Percentiles rank a stretch among this genome's conserved stretches.
phyloP scores from a whole-genome alignment of 92 coral and sea anemone genomes.

The Metridium senile region DNA sequence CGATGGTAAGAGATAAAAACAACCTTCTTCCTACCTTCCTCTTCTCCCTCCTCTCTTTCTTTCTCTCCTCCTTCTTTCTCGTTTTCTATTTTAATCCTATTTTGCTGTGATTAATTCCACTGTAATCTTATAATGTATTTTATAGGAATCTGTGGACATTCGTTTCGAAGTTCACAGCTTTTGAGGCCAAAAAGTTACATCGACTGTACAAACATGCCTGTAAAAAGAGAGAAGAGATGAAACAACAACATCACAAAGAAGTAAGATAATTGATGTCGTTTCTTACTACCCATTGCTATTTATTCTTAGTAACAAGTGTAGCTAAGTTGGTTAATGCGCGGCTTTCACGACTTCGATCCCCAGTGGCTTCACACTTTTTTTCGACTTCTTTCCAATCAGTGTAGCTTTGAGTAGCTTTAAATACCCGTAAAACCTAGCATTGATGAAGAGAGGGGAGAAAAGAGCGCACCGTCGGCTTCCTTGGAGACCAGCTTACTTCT shows the following conservation, averaged over 20 bases:
- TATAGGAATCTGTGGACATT: constrained; percentile 93
- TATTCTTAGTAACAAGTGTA: too few relatives aligned
- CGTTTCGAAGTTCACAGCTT: constrained; percentile 94
- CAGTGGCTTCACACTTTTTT: too few relatives aligned
- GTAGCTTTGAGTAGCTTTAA: too few relatives aligned
- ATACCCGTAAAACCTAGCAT: too few relatives aligned
- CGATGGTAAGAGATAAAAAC: constrained; percentile 56
- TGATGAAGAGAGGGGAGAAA: too few relatives aligned
- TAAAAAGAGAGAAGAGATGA: constrained; percentile 87
- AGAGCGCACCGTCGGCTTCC: too few relatives aligned
- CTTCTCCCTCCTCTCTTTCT: not conserved
- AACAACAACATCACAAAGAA: constrained; percentile 35
- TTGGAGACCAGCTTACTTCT: too few relatives aligned
- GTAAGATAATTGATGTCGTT: not conserved
- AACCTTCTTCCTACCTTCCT: not conserved
- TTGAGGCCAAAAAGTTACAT: constrained; percentile 90
- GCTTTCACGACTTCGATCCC: too few relatives aligned
- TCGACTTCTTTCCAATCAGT: too few relatives aligned
- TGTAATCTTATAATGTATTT: not conserved
- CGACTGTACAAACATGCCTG: constrained; percentile 90
- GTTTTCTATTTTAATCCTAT: not conserved
- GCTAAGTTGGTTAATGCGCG: too few relatives aligned
- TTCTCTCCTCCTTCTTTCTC: not conserved
- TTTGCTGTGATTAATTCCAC: too few relatives aligned
- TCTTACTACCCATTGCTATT: too few relatives aligned